Evolutionary conservation across 1,140 invertebrate genomes (phyloP).

Genomic region (Campoletis sonorensis): DNA sequence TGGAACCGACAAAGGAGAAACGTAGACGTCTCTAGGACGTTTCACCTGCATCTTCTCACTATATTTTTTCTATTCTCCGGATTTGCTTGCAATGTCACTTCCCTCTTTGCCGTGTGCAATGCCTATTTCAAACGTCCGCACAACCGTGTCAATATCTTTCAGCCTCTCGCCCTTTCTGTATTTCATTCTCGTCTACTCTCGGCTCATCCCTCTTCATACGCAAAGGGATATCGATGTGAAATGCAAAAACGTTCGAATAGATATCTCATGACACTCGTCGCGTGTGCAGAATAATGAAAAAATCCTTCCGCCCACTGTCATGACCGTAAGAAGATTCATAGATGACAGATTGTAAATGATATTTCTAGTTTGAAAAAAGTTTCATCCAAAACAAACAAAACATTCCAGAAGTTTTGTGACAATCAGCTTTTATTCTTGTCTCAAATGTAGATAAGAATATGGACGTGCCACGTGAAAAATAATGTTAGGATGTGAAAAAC

Average conservation of each 20-base stretch:
- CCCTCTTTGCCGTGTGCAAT: neutral
- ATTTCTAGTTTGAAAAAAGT: too few species aligned
- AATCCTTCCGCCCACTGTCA: neutral
- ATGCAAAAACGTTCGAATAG: neutral
- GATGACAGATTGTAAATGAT: too few species aligned
- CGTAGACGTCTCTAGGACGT: conserved; percentile 22
- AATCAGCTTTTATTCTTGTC: neutral
- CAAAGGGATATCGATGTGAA: conserved; percentile 37
- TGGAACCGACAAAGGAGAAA: conserved; percentile 18
- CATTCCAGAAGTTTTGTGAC: too few species aligned
- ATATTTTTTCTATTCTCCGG: neutral
- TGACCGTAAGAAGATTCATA: neutral
- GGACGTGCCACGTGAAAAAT: neutral
- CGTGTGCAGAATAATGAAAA: conserved; percentile 9
- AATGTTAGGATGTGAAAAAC: neutral
- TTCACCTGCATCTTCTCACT: neutral
- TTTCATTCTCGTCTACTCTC: conserved; percentile 35
- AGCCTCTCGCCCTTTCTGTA: conserved; percentile 55
- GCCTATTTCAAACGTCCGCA: conserved; percentile 57
- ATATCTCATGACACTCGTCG: neutral
- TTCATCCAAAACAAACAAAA: too few species aligned
- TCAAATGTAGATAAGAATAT: neutral
- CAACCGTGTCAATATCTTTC: conserved; percentile 49
- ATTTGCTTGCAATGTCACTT: neutral
- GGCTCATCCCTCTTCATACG: conserved; percentile 33